Conservation (phyloP, 2,113 vertebrate species). For the Microcebus ravelobensis region DNA sequence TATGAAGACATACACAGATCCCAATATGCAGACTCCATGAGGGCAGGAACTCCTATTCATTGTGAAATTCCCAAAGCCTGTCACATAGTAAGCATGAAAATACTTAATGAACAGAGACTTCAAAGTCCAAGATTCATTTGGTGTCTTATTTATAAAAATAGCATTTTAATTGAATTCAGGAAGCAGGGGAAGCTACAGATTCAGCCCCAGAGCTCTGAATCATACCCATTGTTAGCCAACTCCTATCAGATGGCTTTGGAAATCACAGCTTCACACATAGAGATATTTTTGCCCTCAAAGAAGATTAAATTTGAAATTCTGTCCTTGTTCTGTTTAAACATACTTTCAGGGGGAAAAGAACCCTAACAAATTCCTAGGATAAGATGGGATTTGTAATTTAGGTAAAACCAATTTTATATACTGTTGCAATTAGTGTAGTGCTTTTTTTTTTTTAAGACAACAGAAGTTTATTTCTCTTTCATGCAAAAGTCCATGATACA, state of each 20-base stretch:
- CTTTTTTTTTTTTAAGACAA: neutral
- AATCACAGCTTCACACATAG: conserved; percentile 53
- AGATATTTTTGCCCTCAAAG: conserved; percentile 62
- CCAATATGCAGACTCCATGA: neutral
- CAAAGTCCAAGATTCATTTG: neutral
- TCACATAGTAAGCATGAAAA: neutral
- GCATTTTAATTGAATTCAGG: neutral
- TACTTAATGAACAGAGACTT: neutral
- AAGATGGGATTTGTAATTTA: conserved; percentile 60
- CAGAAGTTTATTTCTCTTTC: too few species aligned
- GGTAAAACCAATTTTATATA: conserved; percentile 24
- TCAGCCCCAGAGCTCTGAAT: neutral
- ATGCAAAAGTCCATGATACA: too few species aligned
- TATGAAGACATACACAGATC: neutral
- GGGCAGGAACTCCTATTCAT: neutral
- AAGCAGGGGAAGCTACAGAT: neutral
- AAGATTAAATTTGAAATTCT: conserved; percentile 74
- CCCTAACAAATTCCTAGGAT: conserved; percentile 47
- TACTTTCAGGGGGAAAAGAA: conserved; percentile 38
- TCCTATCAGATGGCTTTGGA: conserved; percentile 70
- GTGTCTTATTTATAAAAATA: neutral
- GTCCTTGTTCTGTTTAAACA: conserved; percentile 70
- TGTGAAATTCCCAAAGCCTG: neutral
- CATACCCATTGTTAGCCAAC: conserved; percentile 53
- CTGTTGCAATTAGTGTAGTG: neutral